Evolutionary conservation across 2,888 invertebrate genomes (phyloP).

Genomic region (Piscicola geometra): DNA sequence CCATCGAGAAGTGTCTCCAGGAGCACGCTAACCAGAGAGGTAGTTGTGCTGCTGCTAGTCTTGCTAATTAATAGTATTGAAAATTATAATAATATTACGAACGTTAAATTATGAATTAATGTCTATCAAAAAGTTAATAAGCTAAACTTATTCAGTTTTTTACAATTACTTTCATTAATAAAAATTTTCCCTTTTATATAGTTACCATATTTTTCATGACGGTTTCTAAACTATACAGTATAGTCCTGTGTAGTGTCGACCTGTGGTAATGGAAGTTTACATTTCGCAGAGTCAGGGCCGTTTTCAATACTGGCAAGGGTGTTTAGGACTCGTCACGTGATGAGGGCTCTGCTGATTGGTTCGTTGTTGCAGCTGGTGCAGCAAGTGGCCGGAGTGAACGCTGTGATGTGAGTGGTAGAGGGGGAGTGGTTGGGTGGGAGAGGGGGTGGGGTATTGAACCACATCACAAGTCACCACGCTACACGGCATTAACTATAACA

Average conservation of each 20-base stretch:
- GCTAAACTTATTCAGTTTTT: no score
- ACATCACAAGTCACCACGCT: no score
- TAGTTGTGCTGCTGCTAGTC: no score
- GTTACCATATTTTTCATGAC: neutral
- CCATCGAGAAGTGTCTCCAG: conserved; percentile 17
- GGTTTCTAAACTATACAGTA: no score
- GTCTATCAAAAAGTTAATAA: neutral
- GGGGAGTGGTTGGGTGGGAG: neutral
- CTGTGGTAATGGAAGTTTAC: no score
- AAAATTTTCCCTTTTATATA: neutral
- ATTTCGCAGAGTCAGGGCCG: neutral
- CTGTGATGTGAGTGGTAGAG: conserved; percentile 47
- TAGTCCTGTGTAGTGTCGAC: no score
- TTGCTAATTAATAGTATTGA: no score
- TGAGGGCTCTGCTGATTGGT: conserved; percentile 55
- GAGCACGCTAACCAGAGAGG: neutral
- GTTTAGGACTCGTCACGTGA: conserved; percentile 47
- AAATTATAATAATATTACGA: no score
- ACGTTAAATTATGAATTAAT: neutral
- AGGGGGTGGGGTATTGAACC: neutral
- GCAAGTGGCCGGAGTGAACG: conserved; percentile 42
- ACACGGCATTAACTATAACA: neutral
- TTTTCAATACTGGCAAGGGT: conserved; percentile 39
- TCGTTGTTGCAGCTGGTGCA: conserved; percentile 40
- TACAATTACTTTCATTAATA: neutral